Conservation (phyloP, 2,888 invertebrate species). For the Brachynemurus nebulosus region DNA sequence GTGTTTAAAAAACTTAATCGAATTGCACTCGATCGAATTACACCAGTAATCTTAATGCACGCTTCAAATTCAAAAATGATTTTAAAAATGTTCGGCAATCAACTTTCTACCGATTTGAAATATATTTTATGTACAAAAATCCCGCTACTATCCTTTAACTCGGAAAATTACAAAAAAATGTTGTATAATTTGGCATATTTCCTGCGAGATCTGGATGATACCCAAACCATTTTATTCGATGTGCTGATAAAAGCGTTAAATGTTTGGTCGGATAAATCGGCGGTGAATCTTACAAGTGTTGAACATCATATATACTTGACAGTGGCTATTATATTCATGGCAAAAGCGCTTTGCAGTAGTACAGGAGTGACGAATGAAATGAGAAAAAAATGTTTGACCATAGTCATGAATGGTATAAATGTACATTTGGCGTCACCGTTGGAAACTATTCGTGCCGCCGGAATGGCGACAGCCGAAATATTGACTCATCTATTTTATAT, state of each 20-base stretch:
- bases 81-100: conserved; percentile 35
- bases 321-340: conserved; percentile 45
- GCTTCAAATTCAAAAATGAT: conserved; percentile 34
- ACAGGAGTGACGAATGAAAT: conserved; percentile 20
- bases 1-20: conserved; percentile 41
- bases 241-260: conserved; percentile 41
- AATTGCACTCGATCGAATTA: conserved; percentile 42
- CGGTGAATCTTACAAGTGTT: conserved; percentile 44
- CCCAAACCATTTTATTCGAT: conserved; percentile 27
- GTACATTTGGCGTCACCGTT: conserved; percentile 53
- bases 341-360: conserved; percentile 29
- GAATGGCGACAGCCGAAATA: conserved; percentile 62
- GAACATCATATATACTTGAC: conserved; percentile 59
- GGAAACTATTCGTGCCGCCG: conserved; percentile 45
- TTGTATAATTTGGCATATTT: conserved; percentile 19
- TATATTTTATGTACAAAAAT: conserved; percentile 49
- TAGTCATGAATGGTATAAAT: conserved; percentile 49
- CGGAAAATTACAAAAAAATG: conserved; percentile 25
- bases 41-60: conserved; percentile 39
- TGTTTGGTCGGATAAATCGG: conserved; percentile 54
- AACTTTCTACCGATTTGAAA: conserved; percentile 46
- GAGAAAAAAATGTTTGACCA: conserved; percentile 31
- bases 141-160: conserved; percentile 38
- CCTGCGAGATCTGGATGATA: conserved; percentile 24
- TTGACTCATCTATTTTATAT: conserved; percentile 36